A percentile compares a stretch with the other conserved stretches of the same genome.
phyloP scores from a whole-genome alignment of 1,140 invertebrate species.

The Bombus impatiens region DNA sequence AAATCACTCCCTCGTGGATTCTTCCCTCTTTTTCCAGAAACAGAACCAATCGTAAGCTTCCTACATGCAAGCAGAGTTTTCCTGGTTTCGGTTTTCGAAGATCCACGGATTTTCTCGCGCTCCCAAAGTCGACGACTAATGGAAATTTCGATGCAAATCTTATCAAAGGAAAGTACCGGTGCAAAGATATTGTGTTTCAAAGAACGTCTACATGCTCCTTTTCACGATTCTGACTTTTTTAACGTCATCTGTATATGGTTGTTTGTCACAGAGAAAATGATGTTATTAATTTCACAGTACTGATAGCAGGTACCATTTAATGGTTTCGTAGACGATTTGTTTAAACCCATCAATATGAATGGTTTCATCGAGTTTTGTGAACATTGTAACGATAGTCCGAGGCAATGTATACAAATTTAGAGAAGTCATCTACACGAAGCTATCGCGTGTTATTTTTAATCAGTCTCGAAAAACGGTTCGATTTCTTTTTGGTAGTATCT shows the following conservation, averaged over 20 bases:
- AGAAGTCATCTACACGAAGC: background rate
- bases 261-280: too few species aligned
- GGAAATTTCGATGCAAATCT: slow-evolving; percentile 23
- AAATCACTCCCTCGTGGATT: slow-evolving; percentile 10
- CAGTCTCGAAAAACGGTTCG: background rate
- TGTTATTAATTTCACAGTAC: too few species aligned
- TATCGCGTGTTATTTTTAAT: too few species aligned
- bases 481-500: background rate
- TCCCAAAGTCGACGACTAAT: background rate
- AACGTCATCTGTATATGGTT: too few species aligned
- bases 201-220: background rate
- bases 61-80: background rate
- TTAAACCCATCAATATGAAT: too few species aligned
- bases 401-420: background rate
- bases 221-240: too few species aligned
- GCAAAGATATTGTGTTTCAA: too few species aligned
- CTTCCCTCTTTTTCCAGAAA: background rate
- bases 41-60: slow-evolving; percentile 1
- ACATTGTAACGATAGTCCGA: too few species aligned
- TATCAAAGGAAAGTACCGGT: background rate
- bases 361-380: too few species aligned
- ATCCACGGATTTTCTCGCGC: background rate
- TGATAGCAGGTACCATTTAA: too few species aligned
- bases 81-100: background rate
- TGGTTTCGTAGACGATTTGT: too few species aligned